phyloP scores from a whole-genome alignment of 2,888 invertebrate species.

The Apotomis turbidana region DNA sequence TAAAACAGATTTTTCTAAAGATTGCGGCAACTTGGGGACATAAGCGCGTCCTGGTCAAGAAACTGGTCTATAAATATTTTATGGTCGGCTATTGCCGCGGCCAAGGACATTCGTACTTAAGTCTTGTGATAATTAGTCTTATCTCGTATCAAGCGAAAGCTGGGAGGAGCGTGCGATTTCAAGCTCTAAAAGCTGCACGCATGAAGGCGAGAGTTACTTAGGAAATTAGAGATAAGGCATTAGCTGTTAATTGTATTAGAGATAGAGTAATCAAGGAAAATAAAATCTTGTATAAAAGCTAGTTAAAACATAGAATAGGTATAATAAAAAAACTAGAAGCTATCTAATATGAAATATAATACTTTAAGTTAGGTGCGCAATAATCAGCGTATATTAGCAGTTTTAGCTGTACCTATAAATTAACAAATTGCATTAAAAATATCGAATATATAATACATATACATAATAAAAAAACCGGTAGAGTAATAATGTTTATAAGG shows the following conservation, averaged over 20 bases:
- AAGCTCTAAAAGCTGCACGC: conserved; percentile 33
- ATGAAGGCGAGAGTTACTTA: conserved; percentile 34
- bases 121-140: conserved; percentile 54
- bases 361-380: too few species aligned
- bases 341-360: background rate
- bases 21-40: conserved; percentile 23
- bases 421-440: too few species aligned
- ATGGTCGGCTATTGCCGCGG: conserved; percentile 51
- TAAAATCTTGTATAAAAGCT: background rate
- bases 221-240: conserved; percentile 10
- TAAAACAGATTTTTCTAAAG: conserved; percentile 21
- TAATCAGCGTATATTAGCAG: too few species aligned
- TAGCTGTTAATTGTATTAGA: conserved; percentile 3
- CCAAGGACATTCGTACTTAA: conserved; percentile 51
- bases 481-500: background rate
- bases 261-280: background rate
- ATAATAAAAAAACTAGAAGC: background rate
- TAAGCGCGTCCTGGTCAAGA: conserved; percentile 66
- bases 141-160: conserved; percentile 44
- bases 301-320: background rate
- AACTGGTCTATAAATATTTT: conserved; percentile 77
- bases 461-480: too few species aligned
- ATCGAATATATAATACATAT: too few species aligned
- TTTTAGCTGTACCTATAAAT: too few species aligned
- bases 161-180: conserved; percentile 29